Evolutionary conservation across 2,888 invertebrate genomes (phyloP), one percentile per base, ranked within the genome.

Genomic region (Gymnoscelis rufifasciata): DNA sequence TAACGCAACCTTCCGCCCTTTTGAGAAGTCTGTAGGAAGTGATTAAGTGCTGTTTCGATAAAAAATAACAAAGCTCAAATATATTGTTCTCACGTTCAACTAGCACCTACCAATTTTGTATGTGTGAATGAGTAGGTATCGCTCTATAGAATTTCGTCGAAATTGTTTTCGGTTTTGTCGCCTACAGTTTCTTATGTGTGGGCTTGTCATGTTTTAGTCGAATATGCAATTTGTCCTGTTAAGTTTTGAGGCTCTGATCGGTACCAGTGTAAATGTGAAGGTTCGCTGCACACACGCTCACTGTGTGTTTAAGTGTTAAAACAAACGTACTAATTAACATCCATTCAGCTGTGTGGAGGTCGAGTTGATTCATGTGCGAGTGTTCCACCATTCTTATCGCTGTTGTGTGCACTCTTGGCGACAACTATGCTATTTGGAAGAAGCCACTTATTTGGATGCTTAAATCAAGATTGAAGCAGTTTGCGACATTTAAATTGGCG

Each of bases 1-100:
- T 78, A 78, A 80, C 71, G 71, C 78, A 78, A 76, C 79, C 82
- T 87, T 86, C 87, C 87, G 83, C 84, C 79, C 83, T 83, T 66
- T 83, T 76, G 74, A 73, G 69, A 31, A 42, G 49, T 49, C 71
- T 78, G 78, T 83, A 84, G 83, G 86, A 86, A 88, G 83, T 80
- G 83, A 86, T 86, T 84, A 79, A 78, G 71, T 78, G 71, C 63
- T 73, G 69, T 54, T 74, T 71, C 66, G 64, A 74, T 74, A 78
- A 77, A 80, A 78, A 82, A 82, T 69, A 75, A 79, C 74, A 77
- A 79, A 75, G 75, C 31, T 33, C 8, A 68, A 69, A 68, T 64
- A 70, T 43, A 64, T 69, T 71, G 73, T 83, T 82, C 82, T 78
- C 79, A 79, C 77, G 77, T 71, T 63, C 64, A 64, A 68, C 68